Conservation (phyloP, 2,797 vertebrate species). For the Silurus lanzhouensis region DNA sequence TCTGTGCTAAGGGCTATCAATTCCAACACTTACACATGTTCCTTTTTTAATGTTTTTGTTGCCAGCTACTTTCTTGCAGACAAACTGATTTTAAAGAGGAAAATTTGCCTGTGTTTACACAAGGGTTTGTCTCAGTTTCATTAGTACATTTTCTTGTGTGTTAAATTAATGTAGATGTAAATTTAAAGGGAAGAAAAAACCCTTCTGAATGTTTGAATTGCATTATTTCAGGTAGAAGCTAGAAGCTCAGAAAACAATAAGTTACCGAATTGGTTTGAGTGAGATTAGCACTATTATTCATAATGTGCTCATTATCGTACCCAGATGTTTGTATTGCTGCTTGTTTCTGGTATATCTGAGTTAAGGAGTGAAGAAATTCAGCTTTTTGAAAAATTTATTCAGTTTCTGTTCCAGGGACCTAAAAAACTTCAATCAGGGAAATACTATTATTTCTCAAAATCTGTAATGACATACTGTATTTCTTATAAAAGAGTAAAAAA, state of each 20-base stretch:
- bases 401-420: constrained; percentile 69
- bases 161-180: neutral
- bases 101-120: neutral
- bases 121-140: constrained; percentile 3
- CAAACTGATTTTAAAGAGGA: constrained; percentile 18
- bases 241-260: neutral
- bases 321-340: neutral
- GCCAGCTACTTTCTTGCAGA: neutral
- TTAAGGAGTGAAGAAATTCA: constrained; percentile 5
- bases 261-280: neutral
- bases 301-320: neutral
- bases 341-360: constrained; percentile 16
- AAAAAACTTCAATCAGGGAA: constrained; percentile 49
- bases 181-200: neutral
- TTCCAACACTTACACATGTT: constrained; percentile 54
- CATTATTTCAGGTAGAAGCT: constrained; percentile 5
- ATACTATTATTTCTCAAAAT: constrained; percentile 44
- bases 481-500: constrained; percentile 17
- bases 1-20: constrained; percentile 75
- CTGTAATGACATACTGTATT: constrained; percentile 36
- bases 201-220: neutral
- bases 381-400: constrained; percentile 57
- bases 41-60: neutral
- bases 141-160: neutral
- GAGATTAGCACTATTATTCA: neutral